Percentiles rank a stretch among this genome's conserved stretches.
Evolutionary conservation across 2,888 invertebrate genomes (phyloP).

Genomic region (Aphidius colemani): DNA sequence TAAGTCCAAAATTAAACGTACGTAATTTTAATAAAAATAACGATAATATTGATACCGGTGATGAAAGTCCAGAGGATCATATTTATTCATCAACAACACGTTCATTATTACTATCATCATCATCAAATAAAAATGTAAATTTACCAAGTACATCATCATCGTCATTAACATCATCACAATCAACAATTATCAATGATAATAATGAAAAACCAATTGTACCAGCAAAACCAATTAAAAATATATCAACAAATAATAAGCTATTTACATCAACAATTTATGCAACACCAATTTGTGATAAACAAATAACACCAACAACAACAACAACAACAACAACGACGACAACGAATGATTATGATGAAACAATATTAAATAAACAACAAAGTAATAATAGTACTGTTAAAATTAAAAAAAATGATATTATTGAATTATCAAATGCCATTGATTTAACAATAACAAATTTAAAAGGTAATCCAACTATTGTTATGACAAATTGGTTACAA

Average conservation of each 20-base stretch:
- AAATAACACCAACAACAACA: too few species aligned
- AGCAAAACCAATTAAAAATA: slow-evolving; percentile 58
- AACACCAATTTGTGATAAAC: slow-evolving; percentile 66
- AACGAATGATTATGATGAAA: slow-evolving; percentile 26
- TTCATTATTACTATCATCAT: slow-evolving; percentile 40
- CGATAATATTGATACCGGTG: slow-evolving; percentile 45
- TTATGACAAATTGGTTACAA: slow-evolving; percentile 76
- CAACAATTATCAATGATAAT: too few species aligned
- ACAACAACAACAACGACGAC: not conserved
- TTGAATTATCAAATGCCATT: slow-evolving; percentile 70
- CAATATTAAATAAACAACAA: too few species aligned
- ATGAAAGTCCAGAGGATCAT: slow-evolving; percentile 60
- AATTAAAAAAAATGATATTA: slow-evolving; percentile 62
- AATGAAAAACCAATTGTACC: slow-evolving; percentile 64
- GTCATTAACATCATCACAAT: slow-evolving; percentile 63
- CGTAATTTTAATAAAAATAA: slow-evolving; percentile 39
- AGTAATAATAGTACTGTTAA: slow-evolving; percentile 28
- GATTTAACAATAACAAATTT: slow-evolving; percentile 70
- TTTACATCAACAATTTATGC: slow-evolving; percentile 75
- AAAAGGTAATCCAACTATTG: slow-evolving; percentile 63
- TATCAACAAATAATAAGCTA: slow-evolving; percentile 60
- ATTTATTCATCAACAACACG: slow-evolving; percentile 59
- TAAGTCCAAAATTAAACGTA: slow-evolving; percentile 68
- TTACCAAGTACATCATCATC: slow-evolving; percentile 63
- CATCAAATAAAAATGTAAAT: slow-evolving; percentile 61